Base-by-base conservation (phyloP, 2,888 invertebrate species). In the Cheilosia impressa region DNA sequence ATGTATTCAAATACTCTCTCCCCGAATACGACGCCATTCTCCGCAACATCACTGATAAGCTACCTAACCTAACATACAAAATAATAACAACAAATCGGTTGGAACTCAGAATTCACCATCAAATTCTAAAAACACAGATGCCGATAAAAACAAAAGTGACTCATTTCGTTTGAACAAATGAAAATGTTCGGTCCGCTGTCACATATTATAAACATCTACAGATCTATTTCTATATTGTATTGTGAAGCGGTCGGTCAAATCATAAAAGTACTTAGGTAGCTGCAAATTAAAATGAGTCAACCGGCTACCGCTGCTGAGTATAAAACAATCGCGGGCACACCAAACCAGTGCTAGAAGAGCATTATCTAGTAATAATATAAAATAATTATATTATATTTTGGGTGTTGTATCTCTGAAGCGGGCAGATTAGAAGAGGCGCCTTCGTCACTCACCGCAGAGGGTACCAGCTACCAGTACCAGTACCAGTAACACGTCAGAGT, bases 281-380 rank as follows among this genome's bases (percentile, higher is more conserved):
- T 47, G 57, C 57, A n/a, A 50, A 58, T 71, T 31, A 5, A 50
- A 58, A 71, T 71, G 71, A 71, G 58, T 71, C 71, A 71, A 71
- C 69, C 31, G 5, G 27, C 55, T n/a, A 19, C 22, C 22, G 31
- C n/a, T 1, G 13, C 9, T 10, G 19, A 24, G 22, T 15, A 31
- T 47, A 34, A 47, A 34, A 47, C 34, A 58, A 71, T 50, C 24
- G 24, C 41, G 50, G 41, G 34, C 71, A 60, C 45, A 34, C 38
- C 57, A 58, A 58, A 57, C 22, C 9, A 57, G 22, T 31, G 53
- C 53, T 27, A 55, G 68, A 68, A 55, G 55, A 68, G 17, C 19
- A 69, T 55, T 68, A 58, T 69, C 34, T 58, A 57, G 58, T 47
- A 69, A 69, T 47, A 57, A 66, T n/a, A n/a, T n/a, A n/a, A n/a